Evolutionary conservation across 1,140 invertebrate species (phyloP), one percentile per base, ranked within the genome.

Genomic region (Pogonus chalceus): DNA sequence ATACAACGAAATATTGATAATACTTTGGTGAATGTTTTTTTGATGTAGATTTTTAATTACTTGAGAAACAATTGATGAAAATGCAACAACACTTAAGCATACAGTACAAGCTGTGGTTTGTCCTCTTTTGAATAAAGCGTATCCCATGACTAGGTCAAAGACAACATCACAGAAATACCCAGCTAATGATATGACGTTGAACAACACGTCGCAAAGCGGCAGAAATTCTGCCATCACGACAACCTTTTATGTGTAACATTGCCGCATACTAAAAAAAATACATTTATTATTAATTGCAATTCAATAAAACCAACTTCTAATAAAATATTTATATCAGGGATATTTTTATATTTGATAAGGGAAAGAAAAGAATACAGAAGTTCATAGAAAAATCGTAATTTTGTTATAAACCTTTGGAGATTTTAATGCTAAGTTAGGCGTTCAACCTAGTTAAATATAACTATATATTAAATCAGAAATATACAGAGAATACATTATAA

Each of bases 161-260:
- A 92, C 88, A 39, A 92, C 81, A 76, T 92, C 88, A 74, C 89
- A 92, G 71, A 93, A 93, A 69, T 92, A 92, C 1, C 85, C 87
- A n/a, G 87, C 87, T 48, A 93, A 72, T 10, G 89, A 92, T 56
- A 92, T 90, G 67, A 93, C 87, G 70, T 92, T 92, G 75, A 93
- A 93, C 4, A 92, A 74, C 35, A 91, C 84, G 74, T 92, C 89
- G 75, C 89, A 92, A 58, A 92, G 76, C 55, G 87, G 87, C 67
- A 91, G 75, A 69, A 91, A 90, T 76, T 91, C 85, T 65, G 78
- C 76, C 78, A 80, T 79, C 20, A 20, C 31, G 18, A 21, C 26
- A 51, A 7, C 14, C 23, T 20, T 20, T 49, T 18, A 43, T 18
- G 9, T 43, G 37, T 43, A 43, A 9, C 37, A 43, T 43, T 9